phyloP scores from a whole-genome alignment of 1,140 invertebrate genomes.

The Caerostris darwini region DNA sequence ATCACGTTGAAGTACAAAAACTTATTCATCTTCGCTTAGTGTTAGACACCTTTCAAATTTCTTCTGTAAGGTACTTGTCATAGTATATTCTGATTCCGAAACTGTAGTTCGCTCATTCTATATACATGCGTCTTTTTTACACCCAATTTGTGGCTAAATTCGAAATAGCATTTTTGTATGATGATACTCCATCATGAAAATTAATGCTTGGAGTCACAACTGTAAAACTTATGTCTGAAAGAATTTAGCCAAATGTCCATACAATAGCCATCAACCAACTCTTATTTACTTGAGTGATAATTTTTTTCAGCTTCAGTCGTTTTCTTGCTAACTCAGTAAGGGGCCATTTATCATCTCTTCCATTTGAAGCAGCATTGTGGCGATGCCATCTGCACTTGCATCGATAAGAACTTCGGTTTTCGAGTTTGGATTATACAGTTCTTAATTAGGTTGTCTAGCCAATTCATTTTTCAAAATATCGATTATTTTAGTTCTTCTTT shows the following conservation, averaged over 20 bases:
- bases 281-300: constrained; percentile 3
- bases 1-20: too few relatives aligned
- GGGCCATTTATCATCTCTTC: neutral
- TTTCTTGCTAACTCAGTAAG: neutral
- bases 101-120: neutral
- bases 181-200: neutral
- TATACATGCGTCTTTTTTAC: constrained; percentile 17
- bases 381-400: constrained; percentile 37
- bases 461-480: neutral
- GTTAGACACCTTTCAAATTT: too few relatives aligned
- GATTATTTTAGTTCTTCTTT: neutral
- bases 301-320: neutral
- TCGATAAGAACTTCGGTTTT: constrained; percentile 62
- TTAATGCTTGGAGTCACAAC: too few relatives aligned
- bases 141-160: neutral
- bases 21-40: too few relatives aligned
- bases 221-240: too few relatives aligned
- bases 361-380: constrained; percentile 48
- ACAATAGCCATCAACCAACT: constrained; percentile 47
- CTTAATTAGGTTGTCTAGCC: neutral
- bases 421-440: neutral
- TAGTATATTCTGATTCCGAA: neutral
- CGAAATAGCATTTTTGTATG: constrained; percentile 16
- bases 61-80: too few relatives aligned
- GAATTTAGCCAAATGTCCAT: neutral